Base-by-base conservation (phyloP, 2,797 vertebrate species). In the Poecilia wingei region DNA sequence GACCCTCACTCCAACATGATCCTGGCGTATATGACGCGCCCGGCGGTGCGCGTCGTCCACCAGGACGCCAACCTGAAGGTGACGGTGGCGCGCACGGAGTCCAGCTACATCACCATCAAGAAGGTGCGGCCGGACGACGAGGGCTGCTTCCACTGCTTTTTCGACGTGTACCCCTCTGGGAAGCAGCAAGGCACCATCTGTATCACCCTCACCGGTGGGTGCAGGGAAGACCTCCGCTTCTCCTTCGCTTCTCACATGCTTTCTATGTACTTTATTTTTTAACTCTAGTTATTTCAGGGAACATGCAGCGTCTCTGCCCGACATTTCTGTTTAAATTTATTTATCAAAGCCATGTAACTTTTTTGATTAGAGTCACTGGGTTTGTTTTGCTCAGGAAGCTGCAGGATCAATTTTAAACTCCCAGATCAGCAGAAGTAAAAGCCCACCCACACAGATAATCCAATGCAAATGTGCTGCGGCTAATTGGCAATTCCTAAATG, bases 61-160 rank as follows among this genome's bases (percentile, higher is more conserved):
- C 88, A 66, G 0, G 74, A 74, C 0, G 70, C 84, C 28, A 79
- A 77, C 3, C 92, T 96, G 76, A 72, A 87, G 81, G 91, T 95
- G 33, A n/a, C 49, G 10, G 20, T 74, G 25, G 87, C 86, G 0
- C 71, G 33, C 69, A 39, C 14, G 6, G 25, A 91, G 66, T 73
- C 77, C 85, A 96, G 94, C 79, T 57, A 77, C 83, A 93, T 96
- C 88, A 92, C 84, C 89, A 89, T 96, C 86, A 51, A n/a, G 12
- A 87, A 1, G 31, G 88, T 90, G 68, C 68, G 4, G 49, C 33
- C 78, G 0, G 86, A 71, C 0, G 91, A 95, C 10, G 92, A 88
- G 45, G 96, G 96, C 72, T 96, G 96, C 85, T 96, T 94, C 90
- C 84, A 59, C 20, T 96, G 96, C 86, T 5, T 93, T 46, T 96